A percentile compares a stretch with the other conserved stretches of the same genome.
Evolutionary conservation across 2,797 vertebrate species (phyloP).

Genomic region (Rhabdomys pumilio): DNA sequence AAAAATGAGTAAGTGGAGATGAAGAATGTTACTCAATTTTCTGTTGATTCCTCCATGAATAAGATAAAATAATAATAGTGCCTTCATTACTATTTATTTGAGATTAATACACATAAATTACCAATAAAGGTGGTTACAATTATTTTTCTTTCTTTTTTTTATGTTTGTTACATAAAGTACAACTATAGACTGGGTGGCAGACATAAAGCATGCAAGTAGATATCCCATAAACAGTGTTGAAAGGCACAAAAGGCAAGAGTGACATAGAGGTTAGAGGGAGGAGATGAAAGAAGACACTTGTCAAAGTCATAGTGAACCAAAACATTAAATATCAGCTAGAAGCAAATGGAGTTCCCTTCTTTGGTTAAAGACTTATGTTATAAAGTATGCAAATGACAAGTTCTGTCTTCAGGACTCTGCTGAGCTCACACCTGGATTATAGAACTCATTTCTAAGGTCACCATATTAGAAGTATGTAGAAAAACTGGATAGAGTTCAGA

Average conservation of each 20-base stretch:
- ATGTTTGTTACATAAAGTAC: background rate
- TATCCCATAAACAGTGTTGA: background rate
- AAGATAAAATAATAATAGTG: background rate
- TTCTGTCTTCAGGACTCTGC: constrained; percentile 58
- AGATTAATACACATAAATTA: constrained; percentile 8
- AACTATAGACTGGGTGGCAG: background rate
- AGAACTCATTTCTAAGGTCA: constrained; percentile 64
- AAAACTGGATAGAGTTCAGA: constrained; percentile 72
- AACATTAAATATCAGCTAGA: background rate
- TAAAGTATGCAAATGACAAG: constrained; percentile 63
- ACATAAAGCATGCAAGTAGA: background rate
- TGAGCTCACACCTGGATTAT: constrained; percentile 71
- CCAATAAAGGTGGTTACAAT: background rate
- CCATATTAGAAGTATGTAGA: constrained; percentile 65
- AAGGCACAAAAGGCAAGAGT: background rate
- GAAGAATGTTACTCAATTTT: background rate
- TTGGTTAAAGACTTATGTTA: constrained; percentile 49
- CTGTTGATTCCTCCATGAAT: background rate
- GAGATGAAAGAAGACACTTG: background rate
- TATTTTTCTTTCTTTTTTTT: background rate
- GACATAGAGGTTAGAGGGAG: too few species aligned
- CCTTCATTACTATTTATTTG: background rate
- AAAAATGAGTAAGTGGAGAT: background rate
- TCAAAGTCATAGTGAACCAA: background rate
- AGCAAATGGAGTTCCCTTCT: background rate